Percentiles rank a stretch among this genome's conserved stretches.
These are phyloP conservation scores for Hylia prasina DNA, from an alignment of 2,113 vertebrate genomes.

Conservation along the genomic window DNA sequence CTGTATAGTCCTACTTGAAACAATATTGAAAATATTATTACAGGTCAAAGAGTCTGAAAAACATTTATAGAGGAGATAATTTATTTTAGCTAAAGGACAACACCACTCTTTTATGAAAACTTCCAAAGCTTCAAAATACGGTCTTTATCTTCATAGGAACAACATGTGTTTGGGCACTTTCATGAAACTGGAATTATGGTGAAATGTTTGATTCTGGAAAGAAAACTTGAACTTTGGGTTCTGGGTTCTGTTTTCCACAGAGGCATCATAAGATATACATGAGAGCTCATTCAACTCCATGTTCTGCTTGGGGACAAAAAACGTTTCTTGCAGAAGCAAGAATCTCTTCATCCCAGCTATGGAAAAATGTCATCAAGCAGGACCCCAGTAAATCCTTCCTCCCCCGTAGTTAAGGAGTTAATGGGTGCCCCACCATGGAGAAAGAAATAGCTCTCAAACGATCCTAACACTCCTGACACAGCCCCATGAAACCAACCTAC, in stretches of 20 bases:
- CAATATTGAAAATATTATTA: not conserved
- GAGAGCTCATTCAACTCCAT: not conserved
- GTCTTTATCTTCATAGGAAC: not conserved
- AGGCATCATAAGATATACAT: not conserved
- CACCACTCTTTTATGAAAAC: not conserved
- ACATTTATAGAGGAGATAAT: not conserved
- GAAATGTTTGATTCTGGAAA: not conserved
- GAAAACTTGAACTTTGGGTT: not conserved
- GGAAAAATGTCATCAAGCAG: not conserved
- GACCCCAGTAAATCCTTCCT: not conserved
- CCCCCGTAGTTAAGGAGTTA: not conserved
- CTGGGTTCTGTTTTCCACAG: not conserved
- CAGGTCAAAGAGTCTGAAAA: not conserved
- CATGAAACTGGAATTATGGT: not conserved
- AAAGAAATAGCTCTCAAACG: not conserved
- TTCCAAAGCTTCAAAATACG: not conserved
- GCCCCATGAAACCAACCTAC: not conserved
- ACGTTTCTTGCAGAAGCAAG: not conserved
- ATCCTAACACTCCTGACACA: not conserved
- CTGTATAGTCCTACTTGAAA: not conserved
- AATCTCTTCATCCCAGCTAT: not conserved
- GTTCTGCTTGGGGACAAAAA: not conserved
- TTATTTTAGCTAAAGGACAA: not conserved
- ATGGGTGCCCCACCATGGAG: not conserved
- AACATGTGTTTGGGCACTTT: not conserved